Base-by-base conservation (phyloP, 2,797 vertebrate species). In the Pseudomugil gertrudae region DNA sequence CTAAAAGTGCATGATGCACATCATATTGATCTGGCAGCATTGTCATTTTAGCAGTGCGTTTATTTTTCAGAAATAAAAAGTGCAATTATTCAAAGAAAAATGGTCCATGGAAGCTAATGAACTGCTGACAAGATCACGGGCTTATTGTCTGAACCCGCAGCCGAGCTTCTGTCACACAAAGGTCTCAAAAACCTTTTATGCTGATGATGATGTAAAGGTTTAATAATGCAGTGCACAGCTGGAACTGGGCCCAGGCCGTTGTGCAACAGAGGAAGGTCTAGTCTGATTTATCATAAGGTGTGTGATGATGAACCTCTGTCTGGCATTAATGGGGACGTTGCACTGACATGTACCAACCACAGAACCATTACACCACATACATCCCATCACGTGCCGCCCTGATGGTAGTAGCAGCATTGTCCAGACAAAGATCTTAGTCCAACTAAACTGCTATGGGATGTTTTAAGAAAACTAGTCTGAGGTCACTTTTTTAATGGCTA, bases 1-100 rank as follows among this genome's bases (percentile, higher is more conserved):
- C 63, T 82, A 76, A 84, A 76, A 82, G 83, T 73, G 72, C 72
- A 57, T 64, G 53, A 76, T 67, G 76, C 59, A 69, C 80, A 68
- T 83, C 61, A 47, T 71, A 84, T 87, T 84, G 87, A 87, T 86
- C 68, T 45, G 45, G 3, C 9, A 32, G 19, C 23, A 55, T 67
- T 81, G 81, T 81, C 76, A 72, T 72, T 79, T 84, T 57, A 66
- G 21, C 58, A 65, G 64, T 14, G 11, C 43, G 57, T 48, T 68
- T 32, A 50, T 48, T 69, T 57, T 63, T 50, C 47, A 57, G 38
- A 43, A 68, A 55, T 53, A 13, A 50, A 30, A 21, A 17, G 10
- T 24, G 47, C 13, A 13, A 13, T 5, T 11, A 9, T 21, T 48
- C 3, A 9, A 48, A 11, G 11, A 26, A 48, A 48, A 24, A 23